Evolutionary conservation across 2,797 vertebrate genomes (phyloP).

Genomic region (Labeo calbasu): DNA sequence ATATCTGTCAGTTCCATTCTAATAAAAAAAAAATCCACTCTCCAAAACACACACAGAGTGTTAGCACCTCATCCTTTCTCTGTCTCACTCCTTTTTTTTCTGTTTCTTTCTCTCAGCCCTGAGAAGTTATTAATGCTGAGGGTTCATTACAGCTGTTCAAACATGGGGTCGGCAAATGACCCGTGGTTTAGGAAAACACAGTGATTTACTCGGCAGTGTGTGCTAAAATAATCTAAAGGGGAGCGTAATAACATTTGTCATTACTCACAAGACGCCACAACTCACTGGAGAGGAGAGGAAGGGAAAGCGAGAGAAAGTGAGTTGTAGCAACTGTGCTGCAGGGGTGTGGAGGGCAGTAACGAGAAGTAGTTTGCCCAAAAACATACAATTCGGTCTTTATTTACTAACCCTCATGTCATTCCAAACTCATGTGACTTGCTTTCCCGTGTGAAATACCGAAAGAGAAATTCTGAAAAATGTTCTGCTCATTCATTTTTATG

Average conservation of each 20-base stretch:
- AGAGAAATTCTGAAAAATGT: not conserved
- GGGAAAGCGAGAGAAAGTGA: constrained; percentile 26
- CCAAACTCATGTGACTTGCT: not conserved
- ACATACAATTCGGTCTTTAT: not conserved
- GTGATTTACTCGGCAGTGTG: constrained; percentile 77
- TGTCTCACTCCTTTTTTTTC: constrained; percentile 35
- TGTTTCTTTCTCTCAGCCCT: constrained; percentile 47
- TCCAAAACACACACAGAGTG: constrained; percentile 54
- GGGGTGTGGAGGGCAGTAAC: constrained; percentile 24
- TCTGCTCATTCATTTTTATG: not conserved
- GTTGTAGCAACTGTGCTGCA: constrained; percentile 28
- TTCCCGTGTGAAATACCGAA: not conserved
- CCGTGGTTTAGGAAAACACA: constrained; percentile 85
- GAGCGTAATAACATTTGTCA: constrained; percentile 78
- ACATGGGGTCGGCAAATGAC: constrained; percentile 84
- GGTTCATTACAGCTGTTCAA: constrained; percentile 85
- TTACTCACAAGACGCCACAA: constrained; percentile 71
- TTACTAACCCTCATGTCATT: not conserved
- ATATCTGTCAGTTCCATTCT: constrained; percentile 34
- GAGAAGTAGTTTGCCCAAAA: constrained; percentile 14
- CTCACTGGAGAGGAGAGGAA: constrained; percentile 49
- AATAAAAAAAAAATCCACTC: constrained; percentile 55
- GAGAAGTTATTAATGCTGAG: constrained; percentile 75
- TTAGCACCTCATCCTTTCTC: constrained; percentile 46
- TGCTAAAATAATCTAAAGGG: constrained; percentile 82